Conservation (phyloP, 1,140 invertebrate species). For the Hylaeus volcanicus region DNA sequence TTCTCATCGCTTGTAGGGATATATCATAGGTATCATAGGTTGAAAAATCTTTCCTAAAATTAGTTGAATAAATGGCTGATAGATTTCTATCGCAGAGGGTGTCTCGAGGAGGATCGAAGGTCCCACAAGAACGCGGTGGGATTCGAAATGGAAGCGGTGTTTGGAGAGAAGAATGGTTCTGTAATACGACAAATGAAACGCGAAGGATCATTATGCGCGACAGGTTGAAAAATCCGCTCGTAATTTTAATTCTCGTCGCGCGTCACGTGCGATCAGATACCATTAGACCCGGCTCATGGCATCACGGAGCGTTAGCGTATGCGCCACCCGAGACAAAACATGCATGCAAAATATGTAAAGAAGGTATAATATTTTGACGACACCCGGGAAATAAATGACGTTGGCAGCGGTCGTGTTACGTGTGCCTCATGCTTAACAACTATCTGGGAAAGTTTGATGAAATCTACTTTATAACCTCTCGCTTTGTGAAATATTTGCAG, state of each 20-base stretch:
- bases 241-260: conserved; percentile 23
- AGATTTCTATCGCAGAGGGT: too few species aligned
- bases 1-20: not conserved
- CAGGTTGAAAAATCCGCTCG: conserved; percentile 15
- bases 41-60: too few species aligned
- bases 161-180: not conserved
- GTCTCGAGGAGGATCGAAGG: not conserved
- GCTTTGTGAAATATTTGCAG: conserved; percentile 37
- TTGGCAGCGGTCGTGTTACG: conserved; percentile 2
- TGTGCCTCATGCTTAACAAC: conserved; percentile 27
- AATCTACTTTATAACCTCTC: conserved; percentile 33
- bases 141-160: too few species aligned
- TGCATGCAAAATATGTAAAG: conserved; percentile 27
- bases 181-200: not conserved
- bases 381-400: conserved; percentile 30
- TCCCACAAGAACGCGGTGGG: not conserved
- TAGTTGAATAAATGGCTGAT: too few species aligned
- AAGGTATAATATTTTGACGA: conserved; percentile 26
- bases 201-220: not conserved
- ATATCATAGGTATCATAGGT: too few species aligned
- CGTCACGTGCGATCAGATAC: conserved; percentile 27
- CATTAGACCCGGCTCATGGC: not conserved
- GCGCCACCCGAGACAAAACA: too few species aligned
- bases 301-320: not conserved
- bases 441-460: conserved; percentile 40